A percentile compares a stretch with the other conserved stretches of the same genome.
Conservation (phyloP, 2,888 invertebrate species). For the Yponomeuta sedellus region DNA sequence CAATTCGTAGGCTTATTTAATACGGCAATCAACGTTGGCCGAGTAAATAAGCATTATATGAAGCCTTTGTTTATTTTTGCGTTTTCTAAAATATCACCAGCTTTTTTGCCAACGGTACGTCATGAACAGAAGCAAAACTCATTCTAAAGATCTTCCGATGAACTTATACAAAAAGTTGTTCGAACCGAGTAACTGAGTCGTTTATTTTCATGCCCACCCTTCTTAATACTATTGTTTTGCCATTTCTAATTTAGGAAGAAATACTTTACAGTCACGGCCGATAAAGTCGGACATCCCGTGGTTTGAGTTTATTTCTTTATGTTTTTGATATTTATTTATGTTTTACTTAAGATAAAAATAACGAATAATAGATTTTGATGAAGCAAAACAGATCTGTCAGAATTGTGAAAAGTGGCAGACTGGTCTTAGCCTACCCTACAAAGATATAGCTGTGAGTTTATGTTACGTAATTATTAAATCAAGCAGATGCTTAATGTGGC, state of each 20-base stretch:
- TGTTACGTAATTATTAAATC: too few species aligned
- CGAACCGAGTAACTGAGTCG: constrained; percentile 55
- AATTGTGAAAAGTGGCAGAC: too few species aligned
- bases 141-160: constrained; percentile 72
- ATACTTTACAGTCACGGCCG: constrained; percentile 18
- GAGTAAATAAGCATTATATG: too few species aligned
- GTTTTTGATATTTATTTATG: background rate
- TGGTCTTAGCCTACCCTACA: too few species aligned
- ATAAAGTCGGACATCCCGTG: constrained; percentile 1
- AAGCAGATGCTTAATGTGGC: too few species aligned
- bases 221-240: constrained; percentile 59
- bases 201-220: constrained; percentile 61
- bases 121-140: constrained; percentile 42
- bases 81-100: background rate
- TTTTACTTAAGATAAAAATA: too few species aligned
- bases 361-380: too few species aligned
- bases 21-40: too few species aligned
- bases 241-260: constrained; percentile 52
- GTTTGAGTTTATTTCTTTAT: background rate
- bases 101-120: constrained; percentile 39
- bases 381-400: too few species aligned
- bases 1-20: too few species aligned
- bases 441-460: too few species aligned
- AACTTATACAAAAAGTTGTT: constrained; percentile 69
- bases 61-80: too few species aligned